Base-by-base conservation (phyloP, 2,113 vertebrate genomes). In the Bambusicola thoracicus region DNA sequence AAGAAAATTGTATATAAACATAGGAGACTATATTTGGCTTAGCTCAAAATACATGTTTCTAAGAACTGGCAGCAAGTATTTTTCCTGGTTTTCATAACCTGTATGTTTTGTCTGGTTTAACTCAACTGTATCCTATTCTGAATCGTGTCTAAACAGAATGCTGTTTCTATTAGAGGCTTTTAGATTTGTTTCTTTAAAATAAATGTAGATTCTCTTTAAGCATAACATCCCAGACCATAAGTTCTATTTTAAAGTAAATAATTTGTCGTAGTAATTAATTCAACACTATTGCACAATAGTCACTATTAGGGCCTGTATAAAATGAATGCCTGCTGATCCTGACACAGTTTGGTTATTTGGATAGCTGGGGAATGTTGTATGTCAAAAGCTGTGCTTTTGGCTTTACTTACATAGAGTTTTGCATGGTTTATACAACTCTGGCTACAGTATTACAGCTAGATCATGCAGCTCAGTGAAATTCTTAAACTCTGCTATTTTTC, bases 401-500 rank as follows among this genome's bases (percentile, higher is more conserved):
- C 43, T 94, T 94, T 92, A 36, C 21, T 85, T 85, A 36, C 91
- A 40, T 87, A 46, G 15, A 44, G 13, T 73, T 88, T 87, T 87
- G 44, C 16, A 41, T 88, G 74, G 13, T 75, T 92, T 86, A 62
- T 69, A 16, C 32, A 49, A n/a, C 24, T n/a, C 10, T 82, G 61
- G 29, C 51, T 73, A 29, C 46, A 79, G 7, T 69, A 27, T 36
- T 77, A 12, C 11, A 69, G 38, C 79, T 81, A 43, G 16, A 49
- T 81, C 48, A 48, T 43, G 22, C 51, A 59, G 61, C 70, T 90
- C 79, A 81, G 48, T 86, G 61, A 65, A 92, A 66, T 84, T 61
- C 38, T 61, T 73, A 74, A 85, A 49, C 41, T 53, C 65, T 13
- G 30, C 13, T 91, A 51, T 13, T 80, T 72, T 93, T 85, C 16